Evolutionary conservation across 2,113 vertebrate genomes (phyloP).

Genomic region (Pycnonotus jocosus): DNA sequence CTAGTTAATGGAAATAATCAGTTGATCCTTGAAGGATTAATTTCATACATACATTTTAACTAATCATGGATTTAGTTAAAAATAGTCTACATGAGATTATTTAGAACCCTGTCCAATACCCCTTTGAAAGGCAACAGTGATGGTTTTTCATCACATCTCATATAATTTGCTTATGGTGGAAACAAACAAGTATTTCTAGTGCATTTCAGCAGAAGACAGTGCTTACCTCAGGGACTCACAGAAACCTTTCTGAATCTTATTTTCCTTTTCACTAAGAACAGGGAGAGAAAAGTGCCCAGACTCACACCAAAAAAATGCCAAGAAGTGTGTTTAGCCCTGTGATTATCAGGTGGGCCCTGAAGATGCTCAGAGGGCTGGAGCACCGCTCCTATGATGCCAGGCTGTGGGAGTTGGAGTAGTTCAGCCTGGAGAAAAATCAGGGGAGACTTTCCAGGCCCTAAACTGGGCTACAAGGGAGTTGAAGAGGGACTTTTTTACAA

Average conservation of each 20-base stretch:
- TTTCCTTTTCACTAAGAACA: background rate
- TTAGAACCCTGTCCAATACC: background rate
- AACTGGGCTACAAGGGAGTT: background rate
- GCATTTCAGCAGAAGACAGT: background rate
- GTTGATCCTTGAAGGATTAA: background rate
- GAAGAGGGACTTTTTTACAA: background rate
- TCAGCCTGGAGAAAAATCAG: background rate
- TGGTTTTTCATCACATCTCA: background rate
- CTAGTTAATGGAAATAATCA: background rate
- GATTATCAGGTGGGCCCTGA: background rate
- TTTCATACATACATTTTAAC: background rate
- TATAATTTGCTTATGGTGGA: accelerated
- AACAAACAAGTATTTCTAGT: background rate
- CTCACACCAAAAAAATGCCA: background rate
- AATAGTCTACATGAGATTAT: background rate
- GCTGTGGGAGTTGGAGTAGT: background rate
- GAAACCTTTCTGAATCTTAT: background rate
- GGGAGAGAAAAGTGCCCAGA: background rate
- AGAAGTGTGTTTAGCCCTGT: background rate
- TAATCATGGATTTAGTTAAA: background rate
- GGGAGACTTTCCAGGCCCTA: background rate
- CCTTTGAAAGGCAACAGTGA: background rate
- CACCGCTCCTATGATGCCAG: background rate
- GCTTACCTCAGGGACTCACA: accelerated
- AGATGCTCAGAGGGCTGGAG: background rate